These are phyloP conservation scores for Gobius niger DNA, from an alignment of 2,113 vertebrate species.

Conservation along the genomic window DNA sequence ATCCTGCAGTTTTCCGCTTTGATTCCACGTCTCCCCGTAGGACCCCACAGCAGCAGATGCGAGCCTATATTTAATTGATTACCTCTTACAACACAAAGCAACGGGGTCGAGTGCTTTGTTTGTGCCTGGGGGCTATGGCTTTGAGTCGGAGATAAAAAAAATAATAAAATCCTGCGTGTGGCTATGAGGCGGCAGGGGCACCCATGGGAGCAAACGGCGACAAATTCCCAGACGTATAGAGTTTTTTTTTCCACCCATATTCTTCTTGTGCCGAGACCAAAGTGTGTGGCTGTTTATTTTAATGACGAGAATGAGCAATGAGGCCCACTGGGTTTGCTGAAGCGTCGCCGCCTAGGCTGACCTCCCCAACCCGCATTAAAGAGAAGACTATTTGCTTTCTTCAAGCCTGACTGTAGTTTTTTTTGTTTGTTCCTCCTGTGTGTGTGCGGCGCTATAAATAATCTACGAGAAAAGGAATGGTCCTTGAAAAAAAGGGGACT, in stretches of 20 bases:
- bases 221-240: slow-evolving; percentile 41
- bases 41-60: slow-evolving; percentile 14
- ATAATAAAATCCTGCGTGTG: slow-evolving; percentile 12
- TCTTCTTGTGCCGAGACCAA: slow-evolving; percentile 38
- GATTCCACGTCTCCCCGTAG: slow-evolving; percentile 13
- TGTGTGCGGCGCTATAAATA: slow-evolving; percentile 19
- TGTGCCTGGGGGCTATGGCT: slow-evolving; percentile 36
- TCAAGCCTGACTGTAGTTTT: slow-evolving; percentile 32
- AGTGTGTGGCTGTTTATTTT: slow-evolving; percentile 51
- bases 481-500: neutral
- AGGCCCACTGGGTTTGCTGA: slow-evolving; percentile 34
- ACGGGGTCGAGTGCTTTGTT: neutral
- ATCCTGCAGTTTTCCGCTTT: neutral
- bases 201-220: slow-evolving; percentile 37
- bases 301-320: slow-evolving; percentile 52
- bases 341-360: slow-evolving; percentile 34
- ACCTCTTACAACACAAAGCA: slow-evolving; percentile 24
- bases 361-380: slow-evolving; percentile 44
- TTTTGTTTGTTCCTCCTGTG: neutral
- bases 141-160: slow-evolving; percentile 10
- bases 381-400: slow-evolving; percentile 38
- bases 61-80: slow-evolving; percentile 53
- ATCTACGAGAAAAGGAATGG: neutral
- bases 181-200: slow-evolving; percentile 33
- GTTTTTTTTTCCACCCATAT: slow-evolving; percentile 11